Conservation (phyloP, 2,797 vertebrate genomes). For the Tarsius wallacei region DNA sequence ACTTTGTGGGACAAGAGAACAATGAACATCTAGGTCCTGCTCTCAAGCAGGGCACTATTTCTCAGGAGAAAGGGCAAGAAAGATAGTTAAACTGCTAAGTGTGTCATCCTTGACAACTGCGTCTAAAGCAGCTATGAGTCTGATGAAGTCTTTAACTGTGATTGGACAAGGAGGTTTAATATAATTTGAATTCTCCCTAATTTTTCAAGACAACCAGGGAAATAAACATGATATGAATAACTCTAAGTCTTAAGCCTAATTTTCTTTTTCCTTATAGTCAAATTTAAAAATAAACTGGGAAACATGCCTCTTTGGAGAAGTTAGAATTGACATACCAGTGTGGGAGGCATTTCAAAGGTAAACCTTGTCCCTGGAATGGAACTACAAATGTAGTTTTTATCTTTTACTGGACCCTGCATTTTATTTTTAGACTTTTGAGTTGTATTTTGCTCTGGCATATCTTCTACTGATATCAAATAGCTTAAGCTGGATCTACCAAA, state of each 20-base stretch:
- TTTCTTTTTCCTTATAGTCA: slow-evolving; percentile 43
- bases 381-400: slow-evolving; percentile 49
- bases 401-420: slow-evolving; percentile 1
- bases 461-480: slow-evolving; percentile 14
- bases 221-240: slow-evolving; percentile 51
- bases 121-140: slow-evolving; percentile 48
- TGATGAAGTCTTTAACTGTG: background rate
- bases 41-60: slow-evolving; percentile 40
- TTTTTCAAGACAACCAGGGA: slow-evolving; percentile 42
- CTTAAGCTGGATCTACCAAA: slow-evolving; percentile 62
- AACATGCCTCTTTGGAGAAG: background rate
- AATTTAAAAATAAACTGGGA: slow-evolving; percentile 3
- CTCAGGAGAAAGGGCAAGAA: slow-evolving; percentile 40
- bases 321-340: background rate
- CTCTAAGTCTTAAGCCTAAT: slow-evolving; percentile 30
- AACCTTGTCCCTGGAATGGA: background rate
- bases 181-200: slow-evolving; percentile 29
- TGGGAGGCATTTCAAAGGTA: slow-evolving; percentile 45
- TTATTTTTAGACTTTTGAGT: slow-evolving; percentile 73
- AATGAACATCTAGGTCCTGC: background rate
- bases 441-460: slow-evolving; percentile 46
- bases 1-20: slow-evolving; percentile 37
- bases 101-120: background rate
- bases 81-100: slow-evolving; percentile 33
- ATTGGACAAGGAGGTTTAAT: slow-evolving; percentile 30